Base-by-base conservation (phyloP, 2,113 vertebrate species). In the Ascaphus truei region DNA sequence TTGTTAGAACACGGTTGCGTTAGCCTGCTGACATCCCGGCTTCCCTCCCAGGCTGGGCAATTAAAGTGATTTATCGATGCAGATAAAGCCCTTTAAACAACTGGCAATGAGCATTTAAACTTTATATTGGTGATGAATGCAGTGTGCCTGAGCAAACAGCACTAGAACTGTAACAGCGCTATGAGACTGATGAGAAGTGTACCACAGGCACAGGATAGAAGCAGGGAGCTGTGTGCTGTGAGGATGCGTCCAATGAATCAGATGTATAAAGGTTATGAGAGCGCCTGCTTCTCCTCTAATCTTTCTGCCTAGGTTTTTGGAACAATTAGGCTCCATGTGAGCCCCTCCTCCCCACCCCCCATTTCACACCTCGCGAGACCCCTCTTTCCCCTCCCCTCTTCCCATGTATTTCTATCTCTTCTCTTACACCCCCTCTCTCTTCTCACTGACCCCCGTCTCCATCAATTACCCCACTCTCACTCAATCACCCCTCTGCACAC, bases 11-110 rank as follows among this genome's bases (percentile, higher is more conserved):
- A n/a, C 56, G 4, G 34, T 11, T 31, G 29, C 30, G 12, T 56
- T 67, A 31, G 51, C 37, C 10, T n/a, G 65, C 52, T 67, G 51
- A 56, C 64, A 66, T 41, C 36, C 39, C 34, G n/a, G 31, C 62
- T 27, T 56, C 34, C 27, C 55, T 47, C 41, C 30, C 33, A 2
- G 27, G 39, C 30, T 3, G 39, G 53, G 53, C 65, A 36, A 68
- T 68, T 68, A 58, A 53, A 30, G 29, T 68, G 65, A 68, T 68
- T 58, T 68, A 68, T 68, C 30, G 53, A 68, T 68, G 53, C 53
- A 47, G 65, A 68, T 58, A 68, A 68, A 68, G 31, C 53, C 65
- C 65, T 68, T 58, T 68, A 68, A 68, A 47, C 53, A 56, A 58
- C 39, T 58, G 15, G 30, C 39, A 58, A 68, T 58, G 48, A 45